Conservation (phyloP, 2,888 invertebrate genomes). For the Therioaphis trifolii region DNA sequence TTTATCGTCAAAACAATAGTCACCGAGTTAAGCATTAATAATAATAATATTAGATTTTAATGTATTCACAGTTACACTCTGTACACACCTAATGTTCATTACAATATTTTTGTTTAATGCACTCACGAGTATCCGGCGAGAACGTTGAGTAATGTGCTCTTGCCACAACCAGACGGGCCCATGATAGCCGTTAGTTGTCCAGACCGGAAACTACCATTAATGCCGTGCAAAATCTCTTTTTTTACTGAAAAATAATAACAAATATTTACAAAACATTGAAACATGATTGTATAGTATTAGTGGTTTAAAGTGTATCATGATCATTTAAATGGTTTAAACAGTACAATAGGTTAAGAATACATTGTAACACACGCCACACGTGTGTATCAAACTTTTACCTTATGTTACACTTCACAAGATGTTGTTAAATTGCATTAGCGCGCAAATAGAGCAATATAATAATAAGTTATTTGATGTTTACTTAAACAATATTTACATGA, state of each 20-base stretch:
- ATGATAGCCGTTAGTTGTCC: constrained; percentile 77
- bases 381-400: no score
- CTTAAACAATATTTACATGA: no score
- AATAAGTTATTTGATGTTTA: no score
- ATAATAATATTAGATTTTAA: not conserved
- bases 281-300: not conserved
- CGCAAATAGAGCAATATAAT: no score
- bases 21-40: not conserved
- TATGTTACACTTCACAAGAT: no score
- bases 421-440: no score
- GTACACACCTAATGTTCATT: constrained; percentile 11
- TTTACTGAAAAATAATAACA: constrained; percentile 69
- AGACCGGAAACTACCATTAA: constrained; percentile 72
- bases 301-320: not conserved
- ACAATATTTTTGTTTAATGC: constrained; percentile 31
- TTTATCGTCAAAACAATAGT: constrained; percentile 10
- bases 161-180: constrained; percentile 81
- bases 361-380: no score
- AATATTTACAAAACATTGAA: constrained; percentile 61
- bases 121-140: constrained; percentile 90
- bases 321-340: not conserved
- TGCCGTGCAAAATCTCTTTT: constrained; percentile 71
- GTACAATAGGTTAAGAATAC: not conserved
- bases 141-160: constrained; percentile 89
- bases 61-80: constrained; percentile 15